Conservation (phyloP, 2,113 vertebrate genomes). For the Anguilla japonica region DNA sequence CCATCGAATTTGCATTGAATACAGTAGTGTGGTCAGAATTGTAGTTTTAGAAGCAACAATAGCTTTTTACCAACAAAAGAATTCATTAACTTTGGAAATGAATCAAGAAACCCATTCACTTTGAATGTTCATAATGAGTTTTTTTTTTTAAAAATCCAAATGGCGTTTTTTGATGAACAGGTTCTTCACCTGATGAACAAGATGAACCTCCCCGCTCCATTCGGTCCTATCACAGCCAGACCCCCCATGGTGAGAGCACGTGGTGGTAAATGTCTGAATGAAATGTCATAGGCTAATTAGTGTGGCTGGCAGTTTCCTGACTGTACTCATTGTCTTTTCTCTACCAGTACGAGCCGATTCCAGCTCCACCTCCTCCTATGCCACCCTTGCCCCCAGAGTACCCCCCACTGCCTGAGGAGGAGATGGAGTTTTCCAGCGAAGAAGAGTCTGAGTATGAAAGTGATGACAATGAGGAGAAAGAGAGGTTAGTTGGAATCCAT, state of each 20-base stretch:
- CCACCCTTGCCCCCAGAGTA: constrained; percentile 85
- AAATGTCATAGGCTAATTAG: not conserved
- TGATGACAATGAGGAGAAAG: constrained; percentile 85
- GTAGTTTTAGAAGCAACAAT: constrained; percentile 26
- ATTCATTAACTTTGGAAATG: not conserved
- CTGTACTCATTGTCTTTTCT: constrained; percentile 18
- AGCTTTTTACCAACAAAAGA: not conserved
- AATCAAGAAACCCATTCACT: not conserved
- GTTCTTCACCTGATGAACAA: constrained; percentile 99
- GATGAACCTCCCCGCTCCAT: constrained; percentile 95
- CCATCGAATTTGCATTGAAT: constrained; percentile 57
- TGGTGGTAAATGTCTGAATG: not conserved
- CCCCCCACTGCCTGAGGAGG: constrained; percentile 85
- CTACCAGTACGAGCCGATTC: constrained; percentile 77
- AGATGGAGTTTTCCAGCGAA: constrained; percentile 73
- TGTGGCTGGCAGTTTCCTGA: not conserved
- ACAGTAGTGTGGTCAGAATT: constrained; percentile 48
- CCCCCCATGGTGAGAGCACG: constrained; percentile 81
- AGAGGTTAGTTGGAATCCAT: constrained; percentile 70
- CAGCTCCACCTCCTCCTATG: constrained; percentile 72
- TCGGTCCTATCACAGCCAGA: constrained; percentile 84
- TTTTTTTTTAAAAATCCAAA: not conserved
- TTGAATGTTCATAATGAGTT: not conserved
- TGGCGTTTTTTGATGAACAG: constrained; percentile 61
- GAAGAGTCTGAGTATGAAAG: constrained; percentile 95